Evolutionary conservation across 2,113 vertebrate genomes (phyloP), one percentile per base, ranked within the genome.

Genomic region (Hippocampus abdominalis): DNA sequence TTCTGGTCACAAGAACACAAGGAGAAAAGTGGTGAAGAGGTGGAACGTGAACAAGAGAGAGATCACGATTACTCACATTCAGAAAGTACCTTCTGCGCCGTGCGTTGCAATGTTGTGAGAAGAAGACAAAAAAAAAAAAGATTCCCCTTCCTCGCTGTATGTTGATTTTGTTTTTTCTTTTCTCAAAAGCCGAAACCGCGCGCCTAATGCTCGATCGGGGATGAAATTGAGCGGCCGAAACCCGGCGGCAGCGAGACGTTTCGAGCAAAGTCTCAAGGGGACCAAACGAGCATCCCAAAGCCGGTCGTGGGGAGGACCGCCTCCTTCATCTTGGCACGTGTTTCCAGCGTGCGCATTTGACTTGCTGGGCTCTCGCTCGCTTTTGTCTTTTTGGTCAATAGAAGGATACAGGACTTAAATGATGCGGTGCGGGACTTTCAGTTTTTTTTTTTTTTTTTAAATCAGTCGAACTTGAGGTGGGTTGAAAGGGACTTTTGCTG

Each of bases 1-100:
- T 90, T 90, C 87, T 91, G 85, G 87, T 90, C 87, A 89, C 70
- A 86, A 82, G 76, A 61, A 16, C 15, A n/a, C 18, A 12, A 10
- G 12, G 11, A 13, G 2, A 15, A 13, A 44, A 13, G 10, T 44
- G 42, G 42, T 44, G 42, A 44, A 92, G 87, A 92, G 76, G 59
- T 88, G 88, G 87, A 90, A 93, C 90, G 67, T 44, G 90, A 56
- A 48, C 72, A 69, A 13, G 13, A 44, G 12, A 13, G 13, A 44
- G 12, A 13, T 12, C 57, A 32, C 57, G 5, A 36, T 36, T 36
- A 29, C 56, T 3, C 54, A 20, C 3, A 1, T 21, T 1, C n/a
- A 29, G 2, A 69, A 36, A 66, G 40, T 64, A n/a, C 48, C 13
- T 2, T 40, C 15, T 18, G 27, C 61, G 20, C 2, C 15, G 15